These are phyloP conservation scores for Periparus ater DNA, from an alignment of 2,797 vertebrate genomes.

Conservation along the genomic window DNA sequence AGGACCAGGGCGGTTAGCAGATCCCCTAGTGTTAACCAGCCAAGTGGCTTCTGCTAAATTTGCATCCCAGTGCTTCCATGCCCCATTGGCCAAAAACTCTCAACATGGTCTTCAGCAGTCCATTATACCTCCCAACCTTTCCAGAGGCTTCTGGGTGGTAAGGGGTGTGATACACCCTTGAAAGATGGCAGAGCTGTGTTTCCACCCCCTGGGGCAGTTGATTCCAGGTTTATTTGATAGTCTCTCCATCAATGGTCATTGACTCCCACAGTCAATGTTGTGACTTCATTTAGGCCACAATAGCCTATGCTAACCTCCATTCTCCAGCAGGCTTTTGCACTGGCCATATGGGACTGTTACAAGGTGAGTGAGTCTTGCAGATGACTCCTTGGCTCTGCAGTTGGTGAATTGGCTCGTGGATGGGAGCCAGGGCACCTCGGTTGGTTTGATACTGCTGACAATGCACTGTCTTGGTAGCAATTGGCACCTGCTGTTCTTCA, in stretches of 20 bases:
- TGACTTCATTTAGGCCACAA: neutral
- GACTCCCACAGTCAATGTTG: too few relatives aligned
- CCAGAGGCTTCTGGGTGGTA: neutral
- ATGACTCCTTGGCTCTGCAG: neutral
- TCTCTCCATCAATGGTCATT: neutral
- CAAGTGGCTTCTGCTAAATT: neutral
- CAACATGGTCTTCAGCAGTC: neutral
- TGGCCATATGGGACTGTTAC: neutral
- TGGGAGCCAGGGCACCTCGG: neutral
- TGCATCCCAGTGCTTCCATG: neutral
- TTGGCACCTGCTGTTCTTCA: neutral
- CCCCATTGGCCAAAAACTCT: neutral
- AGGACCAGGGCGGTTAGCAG: neutral
- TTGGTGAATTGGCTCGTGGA: neutral
- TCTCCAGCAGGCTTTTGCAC: neutral
- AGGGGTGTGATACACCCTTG: neutral
- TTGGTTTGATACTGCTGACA: fast-evolving
- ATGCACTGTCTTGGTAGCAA: neutral
- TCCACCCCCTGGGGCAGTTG: neutral
- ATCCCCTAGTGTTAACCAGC: neutral
- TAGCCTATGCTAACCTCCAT: neutral
- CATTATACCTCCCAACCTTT: neutral
- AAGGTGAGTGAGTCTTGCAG: neutral
- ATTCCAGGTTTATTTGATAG: neutral
- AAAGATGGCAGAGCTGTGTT: neutral